phyloP scores from a whole-genome alignment of 2,113 vertebrate genomes.

The Paradisaea rubra region DNA sequence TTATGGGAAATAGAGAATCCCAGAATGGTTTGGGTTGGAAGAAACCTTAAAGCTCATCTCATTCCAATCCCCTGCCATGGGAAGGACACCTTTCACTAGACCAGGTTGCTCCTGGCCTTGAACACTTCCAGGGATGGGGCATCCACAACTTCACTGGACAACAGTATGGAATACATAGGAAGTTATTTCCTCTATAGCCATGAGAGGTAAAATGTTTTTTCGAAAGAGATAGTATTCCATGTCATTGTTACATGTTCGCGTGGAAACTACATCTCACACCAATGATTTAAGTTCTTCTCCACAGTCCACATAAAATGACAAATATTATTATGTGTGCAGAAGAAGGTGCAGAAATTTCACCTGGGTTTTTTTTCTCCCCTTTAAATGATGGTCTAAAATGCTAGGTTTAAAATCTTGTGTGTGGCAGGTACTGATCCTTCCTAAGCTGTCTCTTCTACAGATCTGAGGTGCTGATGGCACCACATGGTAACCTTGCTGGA shows the following conservation, averaged over 20 bases:
- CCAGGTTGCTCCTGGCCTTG: not conserved
- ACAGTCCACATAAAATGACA: not conserved
- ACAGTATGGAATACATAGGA: not conserved
- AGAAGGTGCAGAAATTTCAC: not conserved
- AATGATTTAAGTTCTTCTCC: not conserved
- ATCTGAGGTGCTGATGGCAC: not conserved
- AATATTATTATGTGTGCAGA: not conserved
- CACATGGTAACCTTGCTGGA: not conserved
- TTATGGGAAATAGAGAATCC: not conserved
- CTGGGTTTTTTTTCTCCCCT: not conserved
- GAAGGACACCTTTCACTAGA: not conserved
- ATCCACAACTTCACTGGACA: not conserved
- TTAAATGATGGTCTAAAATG: not conserved
- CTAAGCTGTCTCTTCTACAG: not conserved
- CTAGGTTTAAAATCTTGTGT: not conserved
- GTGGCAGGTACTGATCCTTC: not conserved
- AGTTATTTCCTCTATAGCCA: not conserved
- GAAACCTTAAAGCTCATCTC: not conserved
- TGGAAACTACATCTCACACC: not conserved
- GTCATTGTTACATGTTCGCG: accelerated
- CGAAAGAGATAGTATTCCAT: not conserved
- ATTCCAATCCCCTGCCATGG: not conserved
- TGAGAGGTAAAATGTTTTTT: not conserved
- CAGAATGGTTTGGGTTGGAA: not conserved
- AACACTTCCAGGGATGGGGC: not conserved